Percentiles rank a stretch among this genome's conserved stretches.
Conservation (phyloP, 2,888 invertebrate genomes). For the Stramonita haemastoma region DNA sequence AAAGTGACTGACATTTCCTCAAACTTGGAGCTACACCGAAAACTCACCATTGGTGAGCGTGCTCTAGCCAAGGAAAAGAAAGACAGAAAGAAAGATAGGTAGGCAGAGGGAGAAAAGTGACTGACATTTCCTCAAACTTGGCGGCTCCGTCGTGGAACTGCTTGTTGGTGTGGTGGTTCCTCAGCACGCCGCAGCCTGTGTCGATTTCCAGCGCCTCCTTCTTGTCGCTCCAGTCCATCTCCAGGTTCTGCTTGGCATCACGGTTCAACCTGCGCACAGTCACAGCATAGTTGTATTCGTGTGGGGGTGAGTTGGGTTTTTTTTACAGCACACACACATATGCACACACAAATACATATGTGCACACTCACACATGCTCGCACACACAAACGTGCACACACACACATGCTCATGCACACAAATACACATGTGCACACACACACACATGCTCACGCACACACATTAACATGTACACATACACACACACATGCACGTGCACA, state of each 20-base stretch:
- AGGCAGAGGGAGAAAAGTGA: neutral
- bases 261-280: constrained; percentile 82
- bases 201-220: constrained; percentile 88
- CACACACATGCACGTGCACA: neutral
- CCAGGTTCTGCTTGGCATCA: constrained; percentile 88
- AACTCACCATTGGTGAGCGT: too few relatives aligned
- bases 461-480: neutral
- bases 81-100: neutral
- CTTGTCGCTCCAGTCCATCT: constrained; percentile 95
- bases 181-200: constrained; percentile 83
- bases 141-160: constrained; percentile 90
- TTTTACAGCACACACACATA: too few relatives aligned
- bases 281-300: too few relatives aligned
- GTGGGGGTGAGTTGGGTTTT: too few relatives aligned
- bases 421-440: neutral
- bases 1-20: constrained; percentile 83
- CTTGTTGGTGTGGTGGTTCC: constrained; percentile 83
- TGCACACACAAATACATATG: too few relatives aligned
- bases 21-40: constrained; percentile 80
- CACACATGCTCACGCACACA: neutral
- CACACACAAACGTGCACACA: too few relatives aligned
- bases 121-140: constrained; percentile 86
- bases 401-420: neutral
- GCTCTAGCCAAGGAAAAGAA: neutral
- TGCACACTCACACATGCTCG: too few relatives aligned